Evolutionary conservation across 2,888 invertebrate genomes (phyloP).

Genomic region (Palloptera scutellata): DNA sequence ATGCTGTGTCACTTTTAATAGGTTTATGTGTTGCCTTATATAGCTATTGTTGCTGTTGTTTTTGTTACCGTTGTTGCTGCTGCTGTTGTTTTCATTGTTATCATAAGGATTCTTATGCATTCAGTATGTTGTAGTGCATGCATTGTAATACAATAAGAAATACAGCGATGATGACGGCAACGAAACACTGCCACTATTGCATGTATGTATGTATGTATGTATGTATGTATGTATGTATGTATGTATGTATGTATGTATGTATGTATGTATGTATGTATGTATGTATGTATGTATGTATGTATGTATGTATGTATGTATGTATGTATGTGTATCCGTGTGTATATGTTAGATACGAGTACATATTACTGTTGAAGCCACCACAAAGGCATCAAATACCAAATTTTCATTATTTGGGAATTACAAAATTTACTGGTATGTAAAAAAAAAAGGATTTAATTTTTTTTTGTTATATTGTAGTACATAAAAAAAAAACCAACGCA

Average conservation of each 20-base stretch:
- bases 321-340: not conserved
- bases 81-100: conserved; percentile 24
- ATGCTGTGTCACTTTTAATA: conserved; percentile 22
- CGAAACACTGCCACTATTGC: not conserved
- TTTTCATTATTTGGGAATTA: conserved; percentile 28
- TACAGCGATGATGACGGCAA: not conserved
- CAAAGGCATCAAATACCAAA: conserved; percentile 32
- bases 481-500: not conserved
- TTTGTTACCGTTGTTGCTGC: not conserved
- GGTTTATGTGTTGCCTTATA: conserved; percentile 25
- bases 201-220: not conserved
- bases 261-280: not conserved
- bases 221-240: not conserved
- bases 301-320: not conserved
- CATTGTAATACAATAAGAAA: conserved; percentile 9
- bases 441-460: not conserved
- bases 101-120: conserved; percentile 27
- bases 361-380: conserved; percentile 7
- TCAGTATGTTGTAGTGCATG: not conserved
- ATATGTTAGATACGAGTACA: no score
- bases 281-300: not conserved
- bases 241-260: not conserved
- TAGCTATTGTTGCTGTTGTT: not conserved
- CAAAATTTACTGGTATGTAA: not conserved
- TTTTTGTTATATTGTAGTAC: conserved; percentile 6